Base-by-base conservation (phyloP, 2,797 vertebrate genomes). In the Sebastes hubbsi region DNA sequence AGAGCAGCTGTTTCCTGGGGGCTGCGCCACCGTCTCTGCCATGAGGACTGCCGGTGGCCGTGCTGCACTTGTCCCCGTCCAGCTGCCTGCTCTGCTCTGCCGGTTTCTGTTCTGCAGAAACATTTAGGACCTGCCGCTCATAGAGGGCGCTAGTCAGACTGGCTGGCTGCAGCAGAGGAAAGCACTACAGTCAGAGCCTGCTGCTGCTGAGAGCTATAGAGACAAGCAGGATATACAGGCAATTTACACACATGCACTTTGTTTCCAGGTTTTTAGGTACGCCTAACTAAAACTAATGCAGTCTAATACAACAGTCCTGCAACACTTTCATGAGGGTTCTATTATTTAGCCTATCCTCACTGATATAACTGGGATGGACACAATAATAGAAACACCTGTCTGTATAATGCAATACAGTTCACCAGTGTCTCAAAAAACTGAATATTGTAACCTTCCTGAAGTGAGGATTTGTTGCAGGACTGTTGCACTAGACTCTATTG, bases 1-100 rank as follows among this genome's bases (percentile, higher is more conserved):
- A 38, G 58, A 88, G 72, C 91, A 92, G 92, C 93, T 94, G 91
- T 94, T 93, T 93, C 89, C 85, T 86, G 88, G 87, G 82, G 77
- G 79, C 73, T 80, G 83, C 81, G 82, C 88, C 88, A 11, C 87
- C 89, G 85, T 75, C 72, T 78, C 46, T 61, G 67, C 62, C 66
- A 27, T 29, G 67, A 76, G 67, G 67, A 82, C 82, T 54, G 77
- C 79, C 36, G 72, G 62, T 81, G 82, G 80, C 81, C 54, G 22
- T 67, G 77, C 86, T 80, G 82, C 89, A 84, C 82, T 90, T 89
- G 85, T 86, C 75, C 78, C 83, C 63, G 81, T 88, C 88, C 89
- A 89, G 90, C 89, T 89, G 89, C 83, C 77, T 72, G 82, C 78
- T 61, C 69, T 83, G 77, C 76, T 86, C 65, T 83, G 54, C 55